These are phyloP conservation scores for Cancer borealis DNA, from an alignment of 2,888 invertebrate species.

Conservation along the genomic window DNA sequence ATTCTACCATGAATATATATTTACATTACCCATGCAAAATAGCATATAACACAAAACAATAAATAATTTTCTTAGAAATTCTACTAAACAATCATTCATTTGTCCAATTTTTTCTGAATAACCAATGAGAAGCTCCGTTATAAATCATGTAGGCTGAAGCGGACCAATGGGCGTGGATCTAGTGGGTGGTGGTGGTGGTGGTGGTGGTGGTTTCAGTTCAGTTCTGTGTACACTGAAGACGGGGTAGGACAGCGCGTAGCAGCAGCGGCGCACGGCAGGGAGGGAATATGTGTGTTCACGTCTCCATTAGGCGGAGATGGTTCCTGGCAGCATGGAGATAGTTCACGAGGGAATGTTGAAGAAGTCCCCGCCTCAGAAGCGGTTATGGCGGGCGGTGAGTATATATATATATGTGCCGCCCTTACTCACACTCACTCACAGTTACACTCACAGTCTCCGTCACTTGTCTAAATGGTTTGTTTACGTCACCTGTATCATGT, in stretches of 20 bases:
- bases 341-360: constrained; percentile 96
- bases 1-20: neutral
- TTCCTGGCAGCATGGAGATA: constrained; percentile 79
- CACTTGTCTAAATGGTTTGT: neutral
- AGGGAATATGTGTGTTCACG: constrained; percentile 56
- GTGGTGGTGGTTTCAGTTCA: too few relatives aligned
- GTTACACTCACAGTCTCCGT: neutral
- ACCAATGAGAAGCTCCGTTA: neutral
- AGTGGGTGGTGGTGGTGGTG: constrained; percentile 38
- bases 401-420: constrained; percentile 76
- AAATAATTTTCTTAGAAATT: neutral
- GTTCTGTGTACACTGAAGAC: constrained; percentile 7
- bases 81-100: neutral
- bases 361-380: constrained; percentile 95
- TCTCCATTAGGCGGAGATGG: constrained; percentile 57
- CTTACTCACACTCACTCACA: neutral
- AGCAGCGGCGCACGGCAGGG: constrained; percentile 12
- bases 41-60: constrained; percentile 11
- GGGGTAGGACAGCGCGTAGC: neutral
- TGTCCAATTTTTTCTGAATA: neutral
- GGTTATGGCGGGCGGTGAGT: constrained; percentile 96
- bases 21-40: neutral
- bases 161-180: neutral
- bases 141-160: neutral
- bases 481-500: too few relatives aligned